Evolutionary conservation across 2,888 invertebrate genomes (phyloP).

Genomic region (Oligia latruncula): DNA sequence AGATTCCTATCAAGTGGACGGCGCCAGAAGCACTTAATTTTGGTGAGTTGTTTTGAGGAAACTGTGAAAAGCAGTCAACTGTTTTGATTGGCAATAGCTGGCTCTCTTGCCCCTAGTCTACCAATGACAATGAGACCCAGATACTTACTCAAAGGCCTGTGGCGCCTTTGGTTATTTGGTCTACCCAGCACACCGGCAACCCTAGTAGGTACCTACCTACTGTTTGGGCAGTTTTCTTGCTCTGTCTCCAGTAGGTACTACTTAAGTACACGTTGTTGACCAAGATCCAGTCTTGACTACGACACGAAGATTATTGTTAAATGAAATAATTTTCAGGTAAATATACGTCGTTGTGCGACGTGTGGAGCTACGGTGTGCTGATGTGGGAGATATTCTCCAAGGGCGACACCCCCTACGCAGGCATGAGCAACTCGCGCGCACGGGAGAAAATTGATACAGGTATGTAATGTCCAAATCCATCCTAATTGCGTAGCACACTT

Average conservation of each 20-base stretch:
- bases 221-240: not conserved
- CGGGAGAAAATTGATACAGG: constrained; percentile 98
- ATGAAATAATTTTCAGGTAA: constrained; percentile 91
- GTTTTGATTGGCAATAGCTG: not conserved
- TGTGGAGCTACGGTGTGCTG: constrained; percentile 98
- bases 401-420: constrained; percentile 98
- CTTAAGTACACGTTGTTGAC: not conserved
- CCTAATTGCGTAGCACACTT: too few species aligned
- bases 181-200: too few species aligned
- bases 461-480: too few species aligned
- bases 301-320: not conserved
- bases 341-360: constrained; percentile 98
- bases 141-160: not conserved
- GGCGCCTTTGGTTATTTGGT: not conserved
- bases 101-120: not conserved
- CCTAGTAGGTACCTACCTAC: not conserved
- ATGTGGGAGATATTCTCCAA: constrained; percentile 99
- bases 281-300: too few species aligned
- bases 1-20: constrained; percentile 99
- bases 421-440: constrained; percentile 98
- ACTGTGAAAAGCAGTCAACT: not conserved
- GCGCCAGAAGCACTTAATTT: constrained; percentile 99
- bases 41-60: constrained; percentile 88
- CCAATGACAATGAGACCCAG: not conserved
- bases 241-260: not conserved